Evolutionary conservation across 2,888 invertebrate species (phyloP), one percentile per base, ranked within the genome.

Genomic region (Acheta domesticus): DNA sequence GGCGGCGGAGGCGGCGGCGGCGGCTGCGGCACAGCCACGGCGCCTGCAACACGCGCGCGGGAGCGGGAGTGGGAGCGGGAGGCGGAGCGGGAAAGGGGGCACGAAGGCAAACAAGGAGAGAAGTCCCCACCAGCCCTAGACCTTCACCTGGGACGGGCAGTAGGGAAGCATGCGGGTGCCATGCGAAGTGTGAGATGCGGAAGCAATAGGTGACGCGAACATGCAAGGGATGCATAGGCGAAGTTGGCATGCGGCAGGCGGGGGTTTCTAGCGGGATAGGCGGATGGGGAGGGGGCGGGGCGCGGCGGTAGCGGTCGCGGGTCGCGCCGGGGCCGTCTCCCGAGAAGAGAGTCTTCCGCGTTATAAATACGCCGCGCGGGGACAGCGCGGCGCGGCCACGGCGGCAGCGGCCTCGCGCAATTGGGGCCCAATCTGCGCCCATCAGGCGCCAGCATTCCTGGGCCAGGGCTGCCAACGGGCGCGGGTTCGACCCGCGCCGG

Each of bases 401-500:
- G 74, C 74, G 78, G 74, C 19, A 14, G 74, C 76, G 49, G 62
- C 16, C 62, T 62, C 62, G 62, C 62, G 62, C 62, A 62, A 62
- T 62, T 62, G 62, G 62, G 62, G 19, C 62, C 62, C 62, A 62
- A 62, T 62, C 62, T 62, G 62, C 62, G 62, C 62, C 62, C 62
- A 62, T 62, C 62, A 62, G 62, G 62, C 62, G 62, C 19, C 62
- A 11, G 62, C 62, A 62, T 62, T 62, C 62, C 62, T 19, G 19
- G 16, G 62, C 14, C 62, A 62, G 62, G 62, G 62, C 62, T 62
- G 62, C 62, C 62, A 62, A 62, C 62, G 62, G 19, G 11, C 12
- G 19, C 79, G 48, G 62, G 50, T 77, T 50, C 23, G 23, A 77
- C n/a, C 21, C 79, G 73, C 73, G 19, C 23, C 48, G 48, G 36